Base-by-base conservation (phyloP, 2,797 vertebrate species). In the Lerista edwardsae region DNA sequence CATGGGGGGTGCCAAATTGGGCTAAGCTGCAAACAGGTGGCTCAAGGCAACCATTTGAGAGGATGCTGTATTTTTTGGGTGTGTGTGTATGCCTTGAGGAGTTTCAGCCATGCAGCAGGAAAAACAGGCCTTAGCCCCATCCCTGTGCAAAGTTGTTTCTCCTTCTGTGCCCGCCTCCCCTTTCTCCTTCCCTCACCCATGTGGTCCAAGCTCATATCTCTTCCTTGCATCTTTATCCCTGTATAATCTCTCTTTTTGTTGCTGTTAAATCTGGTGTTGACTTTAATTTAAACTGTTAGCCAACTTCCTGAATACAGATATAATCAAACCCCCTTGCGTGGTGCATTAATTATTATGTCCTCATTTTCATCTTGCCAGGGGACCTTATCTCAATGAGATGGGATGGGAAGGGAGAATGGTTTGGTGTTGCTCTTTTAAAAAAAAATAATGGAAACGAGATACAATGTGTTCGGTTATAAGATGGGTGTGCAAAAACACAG, bases 331-430 rank as follows among this genome's bases (percentile, higher is more conserved):
- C 17, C 21, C 10, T 65, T 0, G 0, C 84, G 86, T 61, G 11
- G 89, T 73, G 6, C 36, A 3, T 90, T 94, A 92, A 94, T 94
- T 87, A 91, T 90, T 91, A 93, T 93, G 93, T 92, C 93, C 95
- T 94, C 92, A 90, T 95, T 94, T 93, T 88, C 8, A 3, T 85
- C 93, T 92, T 90, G 0, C 93, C 91, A 21, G 90, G 92, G 93
- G 87, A 93, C 93, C 91, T 94, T 94, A 93, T 93, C 89, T 0
- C 90, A 80, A 75, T 27, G 85, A 41, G 0, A 65, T 79, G 89
- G 88, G 86, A 83, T 0, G 4, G 80, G 88, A 84, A 88, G 87
- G 89, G 73, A 74, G 44, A 34, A 3, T 7, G n/a, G n/a, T 65
- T 51, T n/a, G 27, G 19, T 75, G 85, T 69, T 41, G 0, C 36